phyloP scores from a whole-genome alignment of 2,797 vertebrate genomes.

The Oophaga sylvatica region DNA sequence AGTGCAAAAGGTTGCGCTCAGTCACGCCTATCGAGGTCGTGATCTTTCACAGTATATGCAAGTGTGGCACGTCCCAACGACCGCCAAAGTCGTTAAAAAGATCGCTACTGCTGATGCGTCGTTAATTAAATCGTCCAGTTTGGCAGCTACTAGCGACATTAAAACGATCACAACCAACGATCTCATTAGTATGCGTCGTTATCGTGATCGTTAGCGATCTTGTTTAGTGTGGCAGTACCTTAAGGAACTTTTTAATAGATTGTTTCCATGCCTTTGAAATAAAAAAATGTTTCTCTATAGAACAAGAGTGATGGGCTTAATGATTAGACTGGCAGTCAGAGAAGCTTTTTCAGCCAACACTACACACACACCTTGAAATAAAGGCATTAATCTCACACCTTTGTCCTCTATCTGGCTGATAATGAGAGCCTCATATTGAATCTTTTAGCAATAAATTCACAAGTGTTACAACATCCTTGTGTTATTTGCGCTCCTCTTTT shows the following conservation, averaged over 20 bases:
- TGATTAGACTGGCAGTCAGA: not conserved
- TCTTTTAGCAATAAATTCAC: not conserved
- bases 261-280: not conserved
- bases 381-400: slow-evolving; percentile 11
- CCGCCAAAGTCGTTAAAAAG: too few relatives aligned
- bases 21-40: too few relatives aligned
- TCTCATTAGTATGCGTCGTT: too few relatives aligned
- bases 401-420: not conserved
- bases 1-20: too few relatives aligned
- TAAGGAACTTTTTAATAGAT: not conserved
- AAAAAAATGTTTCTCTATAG: not conserved
- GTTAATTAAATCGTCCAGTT: too few relatives aligned
- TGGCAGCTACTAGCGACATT: too few relatives aligned
- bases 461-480: not conserved
- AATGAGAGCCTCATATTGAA: not conserved
- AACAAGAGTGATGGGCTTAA: not conserved
- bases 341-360: not conserved
- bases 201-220: too few relatives aligned
- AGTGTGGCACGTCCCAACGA: too few relatives aligned
- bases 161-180: too few relatives aligned
- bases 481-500: not conserved
- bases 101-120: too few relatives aligned
- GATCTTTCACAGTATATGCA: too few relatives aligned
- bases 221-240: too few relatives aligned
- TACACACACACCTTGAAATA: not conserved